phyloP scores from a whole-genome alignment of 23 tunicate genomes.

The Trididemnum clinides region DNA sequence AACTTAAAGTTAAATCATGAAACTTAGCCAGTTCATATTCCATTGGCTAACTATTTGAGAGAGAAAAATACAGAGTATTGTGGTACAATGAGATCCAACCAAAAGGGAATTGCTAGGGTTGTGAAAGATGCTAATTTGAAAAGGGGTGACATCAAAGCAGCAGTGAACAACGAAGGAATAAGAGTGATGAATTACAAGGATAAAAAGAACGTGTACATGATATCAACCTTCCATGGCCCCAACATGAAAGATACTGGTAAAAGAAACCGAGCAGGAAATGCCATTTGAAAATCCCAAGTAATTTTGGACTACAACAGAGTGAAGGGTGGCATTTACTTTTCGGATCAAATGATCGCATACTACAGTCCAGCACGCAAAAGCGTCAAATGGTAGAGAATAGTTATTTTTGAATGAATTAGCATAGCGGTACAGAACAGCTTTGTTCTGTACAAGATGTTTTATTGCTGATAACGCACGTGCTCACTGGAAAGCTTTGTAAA shows the following conservation, averaged over 20 bases:
- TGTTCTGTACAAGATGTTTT: constrained; percentile 14
- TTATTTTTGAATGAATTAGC: constrained; percentile 6
- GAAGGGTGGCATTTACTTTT: constrained; percentile 29
- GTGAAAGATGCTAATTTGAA: constrained; percentile 29
- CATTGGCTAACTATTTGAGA: too few relatives aligned
- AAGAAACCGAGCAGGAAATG: constrained; percentile 38
- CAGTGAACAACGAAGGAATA: constrained; percentile 23
- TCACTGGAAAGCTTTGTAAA: constrained; percentile 2
- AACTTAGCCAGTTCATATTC: too few relatives aligned
- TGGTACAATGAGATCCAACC: constrained; percentile 31
- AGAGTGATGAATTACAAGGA: constrained; percentile 33
- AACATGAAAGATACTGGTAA: constrained; percentile 28
- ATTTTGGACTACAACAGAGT: constrained; percentile 35
- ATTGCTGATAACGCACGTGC: not conserved
- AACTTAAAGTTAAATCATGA: too few relatives aligned
- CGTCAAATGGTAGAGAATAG: constrained; percentile 22
- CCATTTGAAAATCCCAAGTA: constrained; percentile 24
- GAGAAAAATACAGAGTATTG: too few relatives aligned
- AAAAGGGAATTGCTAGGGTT: constrained; percentile 24
- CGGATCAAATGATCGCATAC: constrained; percentile 15
- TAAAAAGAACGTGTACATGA: constrained; percentile 36
- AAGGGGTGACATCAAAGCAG: constrained; percentile 25
- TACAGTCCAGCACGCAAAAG: constrained; percentile 24
- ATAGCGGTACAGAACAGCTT: constrained; percentile 15
- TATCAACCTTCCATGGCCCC: constrained; percentile 35